Evolutionary conservation across 1,140 invertebrate species (phyloP), one percentile per base, ranked within the genome.

Genomic region (Brachionus rotundiformis): DNA sequence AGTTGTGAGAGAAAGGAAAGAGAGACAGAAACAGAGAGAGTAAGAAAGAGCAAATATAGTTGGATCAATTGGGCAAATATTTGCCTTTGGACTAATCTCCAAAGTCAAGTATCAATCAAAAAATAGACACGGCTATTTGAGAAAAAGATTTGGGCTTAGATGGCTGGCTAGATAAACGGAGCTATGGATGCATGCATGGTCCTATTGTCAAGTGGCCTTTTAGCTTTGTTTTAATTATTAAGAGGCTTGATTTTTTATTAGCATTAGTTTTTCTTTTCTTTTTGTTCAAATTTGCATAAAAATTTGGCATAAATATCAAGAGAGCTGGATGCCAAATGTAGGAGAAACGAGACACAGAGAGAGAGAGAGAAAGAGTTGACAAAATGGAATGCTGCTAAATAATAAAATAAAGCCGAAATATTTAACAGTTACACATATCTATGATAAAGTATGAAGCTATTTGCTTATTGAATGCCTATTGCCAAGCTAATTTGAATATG

Each of bases 91-190:
- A 68, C 33, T 33, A 68, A 68, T 68, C 63, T 68, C 36, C 3
- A 36, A 68, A 68, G 63, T 68, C 63, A 68, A 68, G 63, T 68
- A 68, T 68, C 63, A 68, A 68, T 68, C 63, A 68, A 68, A 33
- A 31, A 19, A 36, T 13, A 68, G 16, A 68, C 29, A 68, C 29
- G 6, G 29, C 11, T 68, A 16, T 68, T 68, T 68, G 63, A 31
- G 13, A 39, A 68, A 33, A 31, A 19, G 63, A 68, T 68, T 68
- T 68, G n/a, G n/a, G n/a, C n/a, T n/a, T n/a, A n/a, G 10, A 36
- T 36, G 16, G 7, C 29, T 36, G 4, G 63, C 16, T 54, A 54
- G 19, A 25, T 54, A n/a, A n/a, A 39, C 13, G 36, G 47, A 19
- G n/a, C n/a, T 2, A 54, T n/a, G 47, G 47, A 19, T 54, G 16